Base-by-base conservation (phyloP, 2,797 vertebrate genomes). In the Diglossa cyanea region DNA sequence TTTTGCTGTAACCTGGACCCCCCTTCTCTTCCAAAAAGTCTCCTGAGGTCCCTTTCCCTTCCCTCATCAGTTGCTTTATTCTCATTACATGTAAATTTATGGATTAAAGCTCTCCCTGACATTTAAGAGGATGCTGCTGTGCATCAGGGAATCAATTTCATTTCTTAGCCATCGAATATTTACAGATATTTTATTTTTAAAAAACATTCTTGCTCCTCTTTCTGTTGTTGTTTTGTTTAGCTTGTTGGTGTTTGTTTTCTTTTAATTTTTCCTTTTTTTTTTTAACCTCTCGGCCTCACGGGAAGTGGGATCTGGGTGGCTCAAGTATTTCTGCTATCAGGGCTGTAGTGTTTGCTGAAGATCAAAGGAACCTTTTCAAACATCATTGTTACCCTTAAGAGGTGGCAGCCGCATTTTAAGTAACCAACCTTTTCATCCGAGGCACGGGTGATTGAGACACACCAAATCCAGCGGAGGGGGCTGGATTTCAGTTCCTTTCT, bases 301-400 rank as follows among this genome's bases (percentile, higher is more conserved):
- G 53, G 42, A 86, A 88, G 35, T 42, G 73, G 66, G 58, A 90
- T 77, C 58, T 53, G 87, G 39, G 33, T n/a, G 73, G 87, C 65
- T 80, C 9, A 51, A 55, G 31, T 28, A 55, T 91, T 88, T 77
- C 72, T 89, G 75, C 7, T 86, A 60, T 39, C 65, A 44, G 33
- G 62, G 67, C 86, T 61, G 60, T 9, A 50, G 40, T 18, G n/a
- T 75, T 93, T 83, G 81, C 89, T 47, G 70, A 81, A 57, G 91
- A 94, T 94, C 95, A 94, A 94, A 92, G 91, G 89, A 60, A 50
- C 75, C 30, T 63, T 92, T 80, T 53, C 84, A 77, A 80, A 68
- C 79, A 40, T 58, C 39, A 6, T n/a, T 47, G 60, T 94, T 72
- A 44, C 47, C 20, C 2, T 62, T 31, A 60, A 67, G 91, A 94